phyloP scores from a whole-genome alignment of 2,113 vertebrate species.

The Zingel zingel region DNA sequence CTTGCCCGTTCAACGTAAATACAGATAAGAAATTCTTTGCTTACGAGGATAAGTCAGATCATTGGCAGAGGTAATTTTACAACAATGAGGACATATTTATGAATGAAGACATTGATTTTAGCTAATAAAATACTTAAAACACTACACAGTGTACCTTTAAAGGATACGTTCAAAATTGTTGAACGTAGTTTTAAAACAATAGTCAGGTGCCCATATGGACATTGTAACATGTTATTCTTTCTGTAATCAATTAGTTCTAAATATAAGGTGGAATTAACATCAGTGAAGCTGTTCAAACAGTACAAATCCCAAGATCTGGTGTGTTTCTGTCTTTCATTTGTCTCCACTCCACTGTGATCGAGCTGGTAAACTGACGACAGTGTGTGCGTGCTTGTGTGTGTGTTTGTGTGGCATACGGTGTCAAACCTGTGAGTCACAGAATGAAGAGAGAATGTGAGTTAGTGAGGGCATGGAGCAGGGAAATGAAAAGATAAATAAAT shows the following conservation, averaged over 20 bases:
- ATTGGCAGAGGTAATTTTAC: too few relatives aligned
- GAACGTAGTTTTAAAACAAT: background rate
- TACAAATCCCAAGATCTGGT: conserved; percentile 1
- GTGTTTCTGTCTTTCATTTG: conserved; percentile 5
- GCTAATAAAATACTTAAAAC: too few relatives aligned
- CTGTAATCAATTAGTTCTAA: background rate
- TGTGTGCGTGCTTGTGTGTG: conserved; percentile 1
- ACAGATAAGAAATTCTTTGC: too few relatives aligned
- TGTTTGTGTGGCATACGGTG: conserved; percentile 3
- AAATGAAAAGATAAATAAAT: conserved; percentile 49
- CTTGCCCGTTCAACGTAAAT: too few relatives aligned
- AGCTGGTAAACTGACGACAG: background rate
- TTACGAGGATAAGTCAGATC: too few relatives aligned
- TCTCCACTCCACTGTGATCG: conserved; percentile 19
- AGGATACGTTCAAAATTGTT: background rate
- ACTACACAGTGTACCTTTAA: too few relatives aligned
- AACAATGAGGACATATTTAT: too few relatives aligned
- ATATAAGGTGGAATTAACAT: background rate
- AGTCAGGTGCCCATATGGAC: background rate
- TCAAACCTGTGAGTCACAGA: conserved; percentile 54
- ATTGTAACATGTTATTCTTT: background rate
- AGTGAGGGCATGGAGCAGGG: conserved; percentile 45
- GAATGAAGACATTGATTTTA: too few relatives aligned
- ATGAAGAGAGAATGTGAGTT: conserved; percentile 39
- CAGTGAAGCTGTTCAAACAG: conserved; percentile 17